Conservation (phyloP, 2,113 vertebrate species). For the Ariopsis seemanni region DNA sequence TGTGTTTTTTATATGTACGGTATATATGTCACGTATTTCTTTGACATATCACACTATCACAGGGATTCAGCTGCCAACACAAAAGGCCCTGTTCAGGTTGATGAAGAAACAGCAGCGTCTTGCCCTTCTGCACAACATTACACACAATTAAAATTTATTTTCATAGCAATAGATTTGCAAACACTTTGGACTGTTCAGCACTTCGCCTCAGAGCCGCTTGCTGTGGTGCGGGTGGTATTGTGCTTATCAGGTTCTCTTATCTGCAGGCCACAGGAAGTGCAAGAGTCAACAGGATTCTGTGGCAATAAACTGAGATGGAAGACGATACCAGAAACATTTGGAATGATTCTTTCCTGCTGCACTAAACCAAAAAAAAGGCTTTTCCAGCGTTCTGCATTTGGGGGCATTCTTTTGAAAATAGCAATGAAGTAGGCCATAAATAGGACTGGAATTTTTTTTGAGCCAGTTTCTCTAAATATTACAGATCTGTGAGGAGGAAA, state of each 20-base stretch:
- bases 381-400: neutral
- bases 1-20: no score
- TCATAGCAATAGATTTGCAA: conserved; percentile 55
- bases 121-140: neutral
- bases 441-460: conserved; percentile 10
- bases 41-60: conserved; percentile 10
- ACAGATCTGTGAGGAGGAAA: neutral
- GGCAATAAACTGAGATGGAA: conserved; percentile 74
- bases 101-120: conserved; percentile 11
- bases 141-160: conserved; percentile 56
- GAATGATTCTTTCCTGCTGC: conserved; percentile 68
- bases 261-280: conserved; percentile 75
- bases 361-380: conserved; percentile 41
- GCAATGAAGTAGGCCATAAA: conserved; percentile 25
- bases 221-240: conserved; percentile 60
- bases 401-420: conserved; percentile 38
- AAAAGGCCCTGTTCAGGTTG: conserved; percentile 12
- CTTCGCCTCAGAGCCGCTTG: conserved; percentile 49
- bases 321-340: conserved; percentile 63
- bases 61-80: conserved; percentile 3
- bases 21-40: neutral
- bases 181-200: conserved; percentile 50
- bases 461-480: neutral
- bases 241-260: conserved; percentile 75
- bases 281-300: conserved; percentile 76